These are phyloP conservation scores for Microctenopoma lineatum DNA, from an alignment of 2,797 vertebrate genomes.

Conservation along the genomic window DNA sequence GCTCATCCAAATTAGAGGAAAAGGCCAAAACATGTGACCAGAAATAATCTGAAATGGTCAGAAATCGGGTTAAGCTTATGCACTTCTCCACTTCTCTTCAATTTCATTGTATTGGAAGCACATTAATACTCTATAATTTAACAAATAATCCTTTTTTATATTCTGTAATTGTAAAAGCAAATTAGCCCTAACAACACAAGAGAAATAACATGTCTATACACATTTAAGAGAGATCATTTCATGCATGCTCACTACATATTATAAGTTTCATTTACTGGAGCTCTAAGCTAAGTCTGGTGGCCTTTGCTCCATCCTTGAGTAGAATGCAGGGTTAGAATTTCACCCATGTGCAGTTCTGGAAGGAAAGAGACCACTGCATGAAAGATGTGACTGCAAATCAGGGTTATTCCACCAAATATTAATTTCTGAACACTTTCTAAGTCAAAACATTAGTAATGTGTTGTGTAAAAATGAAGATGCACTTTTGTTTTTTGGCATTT, in stretches of 20 bases:
- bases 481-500: too few relatives aligned
- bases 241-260: background rate
- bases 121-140: slow-evolving; percentile 6
- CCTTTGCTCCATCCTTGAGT: background rate
- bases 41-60: slow-evolving; percentile 88
- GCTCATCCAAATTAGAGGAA: slow-evolving; percentile 91
- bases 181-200: background rate
- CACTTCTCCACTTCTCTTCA: background rate
- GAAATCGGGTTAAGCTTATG: slow-evolving; percentile 10
- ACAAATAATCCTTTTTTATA: background rate
- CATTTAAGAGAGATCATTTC: background rate
- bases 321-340: background rate
- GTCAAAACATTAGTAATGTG: too few relatives aligned
- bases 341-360: background rate
- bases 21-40: slow-evolving; percentile 89
- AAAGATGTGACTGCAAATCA: too few relatives aligned
- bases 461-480: too few relatives aligned
- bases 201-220: background rate
- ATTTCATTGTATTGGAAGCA: background rate
- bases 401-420: too few relatives aligned
- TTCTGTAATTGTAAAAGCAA: background rate
- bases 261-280: background rate
- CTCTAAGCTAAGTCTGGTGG: slow-evolving; percentile 1
- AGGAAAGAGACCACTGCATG: too few relatives aligned
- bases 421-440: too few relatives aligned